Percentiles rank a stretch among this genome's conserved stretches.
Conservation (phyloP, 30 jellyfish, hydroid and myxozoan genomes). For the Nemopilema nomurai region DNA sequence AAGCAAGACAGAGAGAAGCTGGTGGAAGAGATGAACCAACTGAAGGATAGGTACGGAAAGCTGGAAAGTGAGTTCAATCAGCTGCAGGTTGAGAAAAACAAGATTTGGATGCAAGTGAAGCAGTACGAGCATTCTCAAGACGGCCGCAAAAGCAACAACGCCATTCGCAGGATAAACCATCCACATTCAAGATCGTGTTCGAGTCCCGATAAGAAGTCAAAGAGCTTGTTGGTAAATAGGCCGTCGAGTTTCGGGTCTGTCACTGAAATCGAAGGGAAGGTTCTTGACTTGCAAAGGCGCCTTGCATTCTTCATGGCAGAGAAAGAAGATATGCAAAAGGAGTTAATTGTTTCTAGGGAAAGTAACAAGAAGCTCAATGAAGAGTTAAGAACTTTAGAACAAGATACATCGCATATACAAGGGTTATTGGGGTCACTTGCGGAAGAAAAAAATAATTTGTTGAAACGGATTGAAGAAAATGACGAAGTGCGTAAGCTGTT, state of each 20-base stretch:
- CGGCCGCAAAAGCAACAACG: conserved; percentile 16
- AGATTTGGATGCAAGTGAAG: conserved; percentile 78
- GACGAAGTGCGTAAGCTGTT: conserved; percentile 59
- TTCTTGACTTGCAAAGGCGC: conserved; percentile 93
- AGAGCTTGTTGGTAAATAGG: conserved; percentile 64
- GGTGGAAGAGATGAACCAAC: conserved; percentile 56
- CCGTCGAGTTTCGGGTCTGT: conserved; percentile 88
- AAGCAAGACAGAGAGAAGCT: conserved; percentile 84
- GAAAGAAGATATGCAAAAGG: conserved; percentile 97
- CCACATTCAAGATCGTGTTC: conserved; percentile 65
- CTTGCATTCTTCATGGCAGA: conserved; percentile 98
- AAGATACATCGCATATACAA: conserved; percentile 91
- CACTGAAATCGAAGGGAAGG: conserved; percentile 95
- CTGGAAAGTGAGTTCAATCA: conserved; percentile 80
- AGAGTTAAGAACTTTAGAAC: conserved; percentile 87
- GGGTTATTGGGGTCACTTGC: conserved; percentile 67
- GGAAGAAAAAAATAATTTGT: conserved; percentile 69
- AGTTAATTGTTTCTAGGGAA: conserved; percentile 87
- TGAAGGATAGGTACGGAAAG: conserved; percentile 75
- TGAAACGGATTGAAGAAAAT: conserved; percentile 58
- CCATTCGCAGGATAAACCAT: conserved; percentile 52
- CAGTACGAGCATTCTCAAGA: conserved; percentile 71
- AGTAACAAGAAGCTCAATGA: conserved; percentile 73
- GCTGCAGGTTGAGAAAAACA: conserved; percentile 81
- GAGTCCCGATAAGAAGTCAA: conserved; percentile 59